phyloP scores from a whole-genome alignment of 2,113 vertebrate genomes.

The Platysternon megacephalum region DNA sequence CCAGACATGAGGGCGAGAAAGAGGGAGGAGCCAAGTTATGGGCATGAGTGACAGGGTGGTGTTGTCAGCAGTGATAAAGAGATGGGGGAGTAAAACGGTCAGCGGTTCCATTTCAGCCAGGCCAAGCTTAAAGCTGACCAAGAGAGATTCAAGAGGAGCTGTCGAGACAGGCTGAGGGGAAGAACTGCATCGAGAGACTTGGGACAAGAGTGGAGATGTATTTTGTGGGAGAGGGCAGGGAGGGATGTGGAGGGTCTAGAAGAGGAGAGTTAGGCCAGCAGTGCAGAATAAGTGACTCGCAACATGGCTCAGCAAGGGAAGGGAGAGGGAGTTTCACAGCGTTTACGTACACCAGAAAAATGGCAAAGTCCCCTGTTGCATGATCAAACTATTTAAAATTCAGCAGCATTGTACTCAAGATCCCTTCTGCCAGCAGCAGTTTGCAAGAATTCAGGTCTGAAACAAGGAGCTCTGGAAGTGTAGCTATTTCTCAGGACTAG shows the following conservation, averaged over 20 bases:
- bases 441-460: neutral
- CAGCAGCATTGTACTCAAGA: neutral
- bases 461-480: neutral
- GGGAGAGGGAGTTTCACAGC: neutral
- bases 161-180: no score
- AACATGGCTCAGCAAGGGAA: neutral
- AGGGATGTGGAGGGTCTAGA: neutral
- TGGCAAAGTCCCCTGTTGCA: neutral
- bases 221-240: neutral
- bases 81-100: neutral
- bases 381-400: neutral
- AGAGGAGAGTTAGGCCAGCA: neutral
- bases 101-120: neutral
- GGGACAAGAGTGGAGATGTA: neutral
- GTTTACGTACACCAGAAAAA: neutral
- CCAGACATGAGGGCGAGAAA: no score
- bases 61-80: no score
- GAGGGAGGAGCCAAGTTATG: no score
- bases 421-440: neutral
- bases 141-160: no score
- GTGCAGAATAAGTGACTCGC: rapidly evolving
- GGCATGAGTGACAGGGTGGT: no score
- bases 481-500: neutral
- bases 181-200: neutral
- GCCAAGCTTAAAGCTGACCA: neutral